A percentile compares a stretch with the other conserved stretches of the same genome.
Conservation (phyloP, 2,888 invertebrate species). For the Deroplatys truncata region DNA sequence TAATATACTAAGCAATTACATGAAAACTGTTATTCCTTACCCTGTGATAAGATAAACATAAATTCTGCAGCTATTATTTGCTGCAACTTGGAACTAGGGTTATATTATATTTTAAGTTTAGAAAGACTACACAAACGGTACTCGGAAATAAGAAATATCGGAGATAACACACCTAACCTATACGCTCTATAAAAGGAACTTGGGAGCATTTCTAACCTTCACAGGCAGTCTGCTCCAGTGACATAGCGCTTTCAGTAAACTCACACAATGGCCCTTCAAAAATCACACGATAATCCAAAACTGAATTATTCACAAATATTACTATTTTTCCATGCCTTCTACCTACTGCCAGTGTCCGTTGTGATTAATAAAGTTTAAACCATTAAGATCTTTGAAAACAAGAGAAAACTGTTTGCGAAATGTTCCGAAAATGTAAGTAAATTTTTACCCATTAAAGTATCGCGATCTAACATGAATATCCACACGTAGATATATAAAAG, state of each 20-base stretch:
- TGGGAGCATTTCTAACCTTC: constrained; percentile 60
- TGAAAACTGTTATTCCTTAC: too few relatives aligned
- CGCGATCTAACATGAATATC: background rate
- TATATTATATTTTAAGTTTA: too few relatives aligned
- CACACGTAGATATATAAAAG: too few relatives aligned
- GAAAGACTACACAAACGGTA: too few relatives aligned
- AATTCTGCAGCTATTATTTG: too few relatives aligned
- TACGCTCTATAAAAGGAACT: background rate
- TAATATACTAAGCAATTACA: too few relatives aligned
- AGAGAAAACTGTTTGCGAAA: background rate
- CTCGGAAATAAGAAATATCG: background rate
- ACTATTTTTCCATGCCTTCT: background rate
- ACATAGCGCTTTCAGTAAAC: constrained; percentile 49
- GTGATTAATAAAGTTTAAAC: background rate
- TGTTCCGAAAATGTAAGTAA: background rate
- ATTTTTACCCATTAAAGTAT: background rate
- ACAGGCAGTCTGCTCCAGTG: constrained; percentile 85
- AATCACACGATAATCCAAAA: background rate
- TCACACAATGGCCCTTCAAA: background rate
- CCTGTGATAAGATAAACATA: too few relatives aligned
- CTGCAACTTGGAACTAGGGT: too few relatives aligned
- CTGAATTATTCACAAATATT: background rate
- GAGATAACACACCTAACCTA: background rate
- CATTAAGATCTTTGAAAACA: background rate
- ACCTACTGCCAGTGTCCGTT: too few relatives aligned